phyloP scores from a whole-genome alignment of 2,888 invertebrate genomes.

The Pimpla rufipes region DNA sequence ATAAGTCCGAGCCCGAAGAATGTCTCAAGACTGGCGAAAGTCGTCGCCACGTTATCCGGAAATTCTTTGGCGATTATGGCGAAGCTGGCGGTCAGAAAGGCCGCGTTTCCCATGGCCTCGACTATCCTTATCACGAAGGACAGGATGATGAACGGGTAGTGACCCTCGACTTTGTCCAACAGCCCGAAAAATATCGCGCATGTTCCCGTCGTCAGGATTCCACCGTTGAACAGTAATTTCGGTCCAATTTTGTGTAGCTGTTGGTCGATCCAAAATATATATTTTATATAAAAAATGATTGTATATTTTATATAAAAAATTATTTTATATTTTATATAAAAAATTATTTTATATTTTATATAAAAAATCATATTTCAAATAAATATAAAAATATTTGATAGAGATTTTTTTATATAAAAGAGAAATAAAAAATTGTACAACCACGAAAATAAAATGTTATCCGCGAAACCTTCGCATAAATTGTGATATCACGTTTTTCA shows the following conservation, averaged over 20 bases:
- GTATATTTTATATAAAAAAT: not conserved
- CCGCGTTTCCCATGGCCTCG: constrained; percentile 95
- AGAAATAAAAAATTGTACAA: not conserved
- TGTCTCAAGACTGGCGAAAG: constrained; percentile 94
- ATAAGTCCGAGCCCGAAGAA: constrained; percentile 95
- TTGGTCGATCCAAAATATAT: constrained; percentile 50
- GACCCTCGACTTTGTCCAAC: constrained; percentile 90
- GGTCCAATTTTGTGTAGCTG: constrained; percentile 92
- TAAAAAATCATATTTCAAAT: not conserved
- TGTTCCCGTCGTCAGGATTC: constrained; percentile 93
- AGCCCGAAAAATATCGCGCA: constrained; percentile 92
- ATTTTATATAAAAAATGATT: too few relatives aligned
- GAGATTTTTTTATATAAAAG: not conserved
- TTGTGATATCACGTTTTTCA: too few relatives aligned
- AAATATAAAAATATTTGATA: not conserved
- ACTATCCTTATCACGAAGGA: constrained; percentile 93
- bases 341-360: not conserved
- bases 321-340: too few relatives aligned
- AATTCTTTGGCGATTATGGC: constrained; percentile 96
- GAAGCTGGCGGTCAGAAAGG: constrained; percentile 94
- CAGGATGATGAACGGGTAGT: constrained; percentile 90
- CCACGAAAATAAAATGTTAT: too few relatives aligned
- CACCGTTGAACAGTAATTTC: constrained; percentile 92
- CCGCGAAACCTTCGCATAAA: too few relatives aligned
- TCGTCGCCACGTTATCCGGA: constrained; percentile 93